Evolutionary conservation across 2,888 invertebrate genomes (phyloP).

Genomic region (Pelosia muscerda): DNA sequence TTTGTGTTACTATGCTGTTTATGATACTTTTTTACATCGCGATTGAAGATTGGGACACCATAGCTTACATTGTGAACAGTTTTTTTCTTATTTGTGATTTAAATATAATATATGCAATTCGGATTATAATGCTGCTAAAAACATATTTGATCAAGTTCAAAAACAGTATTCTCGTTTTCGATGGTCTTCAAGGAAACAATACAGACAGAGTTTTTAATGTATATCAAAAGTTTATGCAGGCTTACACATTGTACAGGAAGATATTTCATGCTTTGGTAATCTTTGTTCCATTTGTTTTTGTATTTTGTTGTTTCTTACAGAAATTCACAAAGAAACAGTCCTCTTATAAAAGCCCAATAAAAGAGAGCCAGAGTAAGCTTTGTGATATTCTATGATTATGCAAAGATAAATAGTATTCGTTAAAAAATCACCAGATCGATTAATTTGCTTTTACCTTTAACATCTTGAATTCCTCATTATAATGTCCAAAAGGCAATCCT

Average conservation of each 20-base stretch:
- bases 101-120: not conserved
- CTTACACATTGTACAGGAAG: constrained; percentile 4
- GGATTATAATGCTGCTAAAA: not conserved
- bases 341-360: too few relatives aligned
- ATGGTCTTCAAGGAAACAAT: not conserved
- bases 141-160: not conserved
- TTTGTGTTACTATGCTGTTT: not conserved
- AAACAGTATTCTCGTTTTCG: not conserved
- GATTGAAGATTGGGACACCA: not conserved
- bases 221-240: constrained; percentile 3
- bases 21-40: not conserved
- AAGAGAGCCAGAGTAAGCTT: too few relatives aligned
- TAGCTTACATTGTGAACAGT: not conserved
- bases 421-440: too few relatives aligned
- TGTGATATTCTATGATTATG: too few relatives aligned
- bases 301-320: too few relatives aligned
- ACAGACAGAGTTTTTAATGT: not conserved
- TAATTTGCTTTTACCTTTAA: too few relatives aligned
- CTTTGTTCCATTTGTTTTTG: not conserved
- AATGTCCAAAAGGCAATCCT: too few relatives aligned
- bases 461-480: too few relatives aligned
- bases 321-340: too few relatives aligned
- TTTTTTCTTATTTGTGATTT: not conserved
- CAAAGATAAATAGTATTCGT: too few relatives aligned
- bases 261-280: constrained; percentile 14